phyloP scores from a whole-genome alignment of 2,113 vertebrate genomes.

The Caloenas nicobarica region DNA sequence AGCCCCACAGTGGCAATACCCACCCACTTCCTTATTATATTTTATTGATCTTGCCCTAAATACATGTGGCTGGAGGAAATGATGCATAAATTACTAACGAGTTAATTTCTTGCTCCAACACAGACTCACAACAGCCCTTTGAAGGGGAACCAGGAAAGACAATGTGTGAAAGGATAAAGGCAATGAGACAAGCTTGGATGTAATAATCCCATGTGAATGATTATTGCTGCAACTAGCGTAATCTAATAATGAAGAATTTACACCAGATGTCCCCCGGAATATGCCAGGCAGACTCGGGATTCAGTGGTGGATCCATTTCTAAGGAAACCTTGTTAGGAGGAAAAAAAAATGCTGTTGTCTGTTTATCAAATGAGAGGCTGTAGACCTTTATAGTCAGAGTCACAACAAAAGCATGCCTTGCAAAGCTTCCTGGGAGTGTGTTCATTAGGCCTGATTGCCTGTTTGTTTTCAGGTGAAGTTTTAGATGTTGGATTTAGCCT shows the following conservation, averaged over 20 bases:
- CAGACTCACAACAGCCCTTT: slow-evolving; percentile 51
- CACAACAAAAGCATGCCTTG: background rate
- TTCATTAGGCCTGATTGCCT: background rate
- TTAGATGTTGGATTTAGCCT: background rate
- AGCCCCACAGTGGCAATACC: slow-evolving; percentile 8
- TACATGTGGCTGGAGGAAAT: slow-evolving; percentile 57
- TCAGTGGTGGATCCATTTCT: slow-evolving; percentile 55
- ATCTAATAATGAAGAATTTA: slow-evolving; percentile 68
- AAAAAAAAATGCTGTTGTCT: background rate
- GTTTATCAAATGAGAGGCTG: background rate
- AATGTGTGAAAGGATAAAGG: slow-evolving; percentile 68
- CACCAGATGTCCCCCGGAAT: slow-evolving; percentile 56
- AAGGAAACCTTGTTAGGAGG: slow-evolving; percentile 42
- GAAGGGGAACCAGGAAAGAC: slow-evolving; percentile 51
- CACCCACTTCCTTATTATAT: slow-evolving; percentile 44
- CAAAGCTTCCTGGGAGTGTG: background rate
- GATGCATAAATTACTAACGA: slow-evolving; percentile 66
- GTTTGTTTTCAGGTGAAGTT: slow-evolving; percentile 1
- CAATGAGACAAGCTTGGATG: slow-evolving; percentile 58
- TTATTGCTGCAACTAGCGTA: slow-evolving; percentile 67
- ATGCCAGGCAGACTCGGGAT: slow-evolving; percentile 34
- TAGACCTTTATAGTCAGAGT: background rate
- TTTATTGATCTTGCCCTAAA: slow-evolving; percentile 62
- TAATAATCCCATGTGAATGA: slow-evolving; percentile 67
- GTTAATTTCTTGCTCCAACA: slow-evolving; percentile 55